Evolutionary conservation across 2,113 vertebrate species (phyloP).

Genomic region (Nyctereutes procyonoides): DNA sequence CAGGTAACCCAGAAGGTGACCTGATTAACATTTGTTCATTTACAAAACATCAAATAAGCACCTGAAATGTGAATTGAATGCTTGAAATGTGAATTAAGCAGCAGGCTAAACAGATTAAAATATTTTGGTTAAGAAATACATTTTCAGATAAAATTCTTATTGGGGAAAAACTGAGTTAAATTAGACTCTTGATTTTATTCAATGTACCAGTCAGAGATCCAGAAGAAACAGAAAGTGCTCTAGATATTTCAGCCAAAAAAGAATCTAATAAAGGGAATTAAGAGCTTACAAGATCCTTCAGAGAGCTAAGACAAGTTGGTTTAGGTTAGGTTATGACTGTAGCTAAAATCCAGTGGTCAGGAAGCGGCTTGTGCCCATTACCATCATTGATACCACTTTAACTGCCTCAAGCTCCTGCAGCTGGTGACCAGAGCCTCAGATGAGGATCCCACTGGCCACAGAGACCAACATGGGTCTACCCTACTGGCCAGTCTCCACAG

Average conservation of each 20-base stretch:
- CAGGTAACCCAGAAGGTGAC: neutral
- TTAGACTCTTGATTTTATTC: neutral
- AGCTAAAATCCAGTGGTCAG: neutral
- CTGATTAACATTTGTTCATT: neutral
- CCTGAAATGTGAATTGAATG: neutral
- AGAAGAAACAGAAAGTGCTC: neutral
- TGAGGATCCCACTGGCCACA: neutral
- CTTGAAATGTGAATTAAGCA: neutral
- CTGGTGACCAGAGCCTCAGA: no score
- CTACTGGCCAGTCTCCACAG: neutral
- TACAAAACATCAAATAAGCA: neutral
- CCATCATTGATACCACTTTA: no score
- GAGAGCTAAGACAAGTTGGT: neutral
- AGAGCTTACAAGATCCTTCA: neutral
- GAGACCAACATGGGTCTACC: neutral
- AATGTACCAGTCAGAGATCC: neutral
- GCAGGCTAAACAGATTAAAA: neutral
- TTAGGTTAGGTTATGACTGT: neutral
- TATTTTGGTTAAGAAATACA: neutral
- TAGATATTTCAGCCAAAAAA: neutral
- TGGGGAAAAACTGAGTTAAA: slow-evolving; percentile 14
- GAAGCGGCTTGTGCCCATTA: neutral
- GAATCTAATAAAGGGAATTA: neutral
- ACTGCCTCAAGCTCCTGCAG: no score
- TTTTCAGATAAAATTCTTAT: neutral